Evolutionary conservation across 2,797 vertebrate species (phyloP), one percentile per base, ranked within the genome.

Genomic region (Capromys pilorides): DNA sequence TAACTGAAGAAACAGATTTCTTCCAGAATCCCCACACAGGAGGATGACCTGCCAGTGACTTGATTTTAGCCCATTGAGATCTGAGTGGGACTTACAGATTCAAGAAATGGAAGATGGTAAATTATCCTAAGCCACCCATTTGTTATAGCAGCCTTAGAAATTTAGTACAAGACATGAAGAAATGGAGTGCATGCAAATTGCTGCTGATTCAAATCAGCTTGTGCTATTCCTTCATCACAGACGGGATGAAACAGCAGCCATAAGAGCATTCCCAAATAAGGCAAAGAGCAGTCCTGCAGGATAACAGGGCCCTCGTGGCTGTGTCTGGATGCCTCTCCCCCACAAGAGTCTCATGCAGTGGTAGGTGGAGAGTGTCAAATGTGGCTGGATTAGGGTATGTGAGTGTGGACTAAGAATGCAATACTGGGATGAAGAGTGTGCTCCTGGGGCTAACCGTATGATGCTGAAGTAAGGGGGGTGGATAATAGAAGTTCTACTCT

Each of bases 291-390:
- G 45, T 10, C 78, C 26, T 86, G n/a, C 81, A 88, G 33, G 39
- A 19, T 5, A n/a, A 9, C 9, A 9, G 24, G 6, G 5, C 4
- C 22, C 8, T 39, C 4, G 0, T 22, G n/a, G 69, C 19, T 39
- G 64, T 39, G 9, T 24, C 36, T 24, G 5, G 71, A 41, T 26
- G 13, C 1, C n/a, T 14, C 64, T n/a, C 67, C 31, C 66, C 66
- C 5, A 2, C 36, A 39, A n/a, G 24, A 41, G 4, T 22, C 69
- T 24, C 69, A 1, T 73, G 36, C 5, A 21, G 10, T 39, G 10
- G 6, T 10, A 41, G 36, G 36, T 73, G 36, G 36, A 10, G 21
- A 73, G 36, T 41, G 5, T 73, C 69, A 39, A 73, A 26, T 36
- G 36, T 41, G 69, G 18, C 36, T 39, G 36, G 10, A 24, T 73